Evolutionary conservation across 2,797 vertebrate genomes (phyloP).

Genomic region (Alauda arvensis): DNA sequence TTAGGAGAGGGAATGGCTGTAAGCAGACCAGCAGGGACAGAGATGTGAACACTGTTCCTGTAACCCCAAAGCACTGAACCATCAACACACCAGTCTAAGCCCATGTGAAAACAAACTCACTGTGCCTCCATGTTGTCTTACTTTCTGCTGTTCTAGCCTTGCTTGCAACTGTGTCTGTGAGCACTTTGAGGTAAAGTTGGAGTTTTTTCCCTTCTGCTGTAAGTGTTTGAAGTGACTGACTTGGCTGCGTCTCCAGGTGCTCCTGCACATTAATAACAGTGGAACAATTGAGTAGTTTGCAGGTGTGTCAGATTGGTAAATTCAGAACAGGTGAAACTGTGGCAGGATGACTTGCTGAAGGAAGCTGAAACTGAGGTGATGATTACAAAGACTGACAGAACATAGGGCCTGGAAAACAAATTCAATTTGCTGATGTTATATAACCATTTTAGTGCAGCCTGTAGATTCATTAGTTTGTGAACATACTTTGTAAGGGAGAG

Average conservation of each 20-base stretch:
- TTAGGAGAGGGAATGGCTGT: neutral
- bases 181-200: neutral
- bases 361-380: neutral
- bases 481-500: neutral
- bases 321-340: constrained; percentile 19
- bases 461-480: constrained; percentile 34
- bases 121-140: accelerated
- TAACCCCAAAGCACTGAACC: neutral
- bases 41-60: accelerated
- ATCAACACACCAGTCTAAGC: neutral
- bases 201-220: neutral
- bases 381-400: constrained; percentile 17
- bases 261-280: neutral
- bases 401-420: constrained; percentile 14
- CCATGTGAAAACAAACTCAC: neutral
- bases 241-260: neutral
- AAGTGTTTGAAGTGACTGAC: neutral
- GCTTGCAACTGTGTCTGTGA: accelerated
- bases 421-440: constrained; percentile 14
- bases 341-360: neutral
- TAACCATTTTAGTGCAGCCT: constrained; percentile 6
- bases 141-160: neutral
- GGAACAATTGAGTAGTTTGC: neutral
- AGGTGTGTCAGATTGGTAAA: constrained; percentile 14
- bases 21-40: neutral